These are phyloP conservation scores for Avahi laniger DNA, from an alignment of 2,797 vertebrate species.

Conservation along the genomic window DNA sequence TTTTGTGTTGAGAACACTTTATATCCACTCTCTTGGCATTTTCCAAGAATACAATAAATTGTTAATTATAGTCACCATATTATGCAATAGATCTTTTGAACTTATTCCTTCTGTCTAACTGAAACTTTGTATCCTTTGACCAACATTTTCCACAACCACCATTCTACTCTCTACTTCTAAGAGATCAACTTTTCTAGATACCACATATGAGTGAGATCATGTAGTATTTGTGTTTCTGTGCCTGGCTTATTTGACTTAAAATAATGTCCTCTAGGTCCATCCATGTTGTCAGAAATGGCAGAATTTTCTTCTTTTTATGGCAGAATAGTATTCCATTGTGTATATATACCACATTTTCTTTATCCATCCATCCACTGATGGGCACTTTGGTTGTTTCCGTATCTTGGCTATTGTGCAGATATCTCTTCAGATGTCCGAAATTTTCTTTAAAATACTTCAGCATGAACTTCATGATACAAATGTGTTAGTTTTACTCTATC, in stretches of 20 bases:
- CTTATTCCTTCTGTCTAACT: background rate
- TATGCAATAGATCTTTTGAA: background rate
- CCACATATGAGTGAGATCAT: background rate
- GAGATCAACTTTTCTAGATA: background rate
- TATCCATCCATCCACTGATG: background rate
- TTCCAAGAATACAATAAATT: background rate
- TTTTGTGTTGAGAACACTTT: background rate
- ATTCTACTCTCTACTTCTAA: background rate
- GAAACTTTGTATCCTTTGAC: background rate
- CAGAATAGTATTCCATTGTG: background rate
- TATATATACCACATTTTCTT: no score
- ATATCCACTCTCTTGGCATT: background rate
- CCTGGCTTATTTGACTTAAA: background rate
- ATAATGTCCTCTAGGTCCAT: no score
- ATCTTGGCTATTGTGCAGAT: background rate
- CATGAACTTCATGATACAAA: background rate
- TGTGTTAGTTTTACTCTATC: conserved; percentile 21
- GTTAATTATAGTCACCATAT: background rate
- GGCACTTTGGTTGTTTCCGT: background rate
- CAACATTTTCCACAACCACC: background rate
- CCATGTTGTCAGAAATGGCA: background rate
- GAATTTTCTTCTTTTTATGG: background rate
- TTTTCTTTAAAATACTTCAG: conserved; percentile 18
- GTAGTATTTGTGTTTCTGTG: background rate
- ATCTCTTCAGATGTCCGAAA: background rate